Percentiles rank a stretch among this genome's conserved stretches.
These are phyloP conservation scores for Lepus europaeus DNA, from an alignment of 2,113 vertebrate genomes.

Conservation along the genomic window DNA sequence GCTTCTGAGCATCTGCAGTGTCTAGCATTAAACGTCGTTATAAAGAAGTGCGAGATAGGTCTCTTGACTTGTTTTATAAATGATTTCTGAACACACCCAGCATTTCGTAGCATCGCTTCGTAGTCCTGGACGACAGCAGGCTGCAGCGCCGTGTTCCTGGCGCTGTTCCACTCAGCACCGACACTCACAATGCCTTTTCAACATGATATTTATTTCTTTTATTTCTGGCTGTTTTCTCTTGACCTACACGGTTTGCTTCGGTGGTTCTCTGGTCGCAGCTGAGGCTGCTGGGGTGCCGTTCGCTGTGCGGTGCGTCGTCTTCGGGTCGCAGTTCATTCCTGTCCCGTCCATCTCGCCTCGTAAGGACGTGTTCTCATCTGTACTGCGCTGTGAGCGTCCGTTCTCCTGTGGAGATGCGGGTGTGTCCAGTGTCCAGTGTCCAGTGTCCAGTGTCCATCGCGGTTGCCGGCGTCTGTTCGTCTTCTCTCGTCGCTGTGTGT, in stretches of 20 bases:
- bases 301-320: not conserved
- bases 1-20: not conserved
- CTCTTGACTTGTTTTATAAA: not conserved
- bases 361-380: not conserved
- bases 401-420: too few relatives aligned
- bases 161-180: not conserved
- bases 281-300: not conserved
- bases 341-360: not conserved
- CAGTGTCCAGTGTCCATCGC: not conserved
- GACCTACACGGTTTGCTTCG: not conserved
- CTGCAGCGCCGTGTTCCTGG: not conserved
- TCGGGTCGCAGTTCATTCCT: not conserved
- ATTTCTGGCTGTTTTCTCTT: not conserved
- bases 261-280: too few relatives aligned
- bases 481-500: not conserved
- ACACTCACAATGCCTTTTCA: not conserved
- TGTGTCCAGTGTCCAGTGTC: too few relatives aligned
- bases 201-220: not conserved
- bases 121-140: not conserved
- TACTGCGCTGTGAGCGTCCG: too few relatives aligned
- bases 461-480: not conserved
- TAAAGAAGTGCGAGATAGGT: not conserved
- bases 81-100: not conserved
- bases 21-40: not conserved
- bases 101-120: not conserved